Conservation (phyloP, 1,140 invertebrate species). For the Vanessa atalanta region DNA sequence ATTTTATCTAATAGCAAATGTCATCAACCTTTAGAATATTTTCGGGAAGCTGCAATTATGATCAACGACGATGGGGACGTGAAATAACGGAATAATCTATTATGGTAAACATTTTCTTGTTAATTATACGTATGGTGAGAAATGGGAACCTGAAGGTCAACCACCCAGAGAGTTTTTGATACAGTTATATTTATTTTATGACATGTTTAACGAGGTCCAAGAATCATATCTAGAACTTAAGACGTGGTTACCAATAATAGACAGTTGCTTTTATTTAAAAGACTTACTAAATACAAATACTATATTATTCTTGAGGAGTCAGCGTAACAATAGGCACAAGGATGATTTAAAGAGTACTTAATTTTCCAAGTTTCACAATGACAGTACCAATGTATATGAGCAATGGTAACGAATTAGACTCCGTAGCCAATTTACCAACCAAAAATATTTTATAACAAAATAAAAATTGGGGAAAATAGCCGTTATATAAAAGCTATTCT, state of each 20-base stretch:
- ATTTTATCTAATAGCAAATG: slow-evolving; percentile 28
- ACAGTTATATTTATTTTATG: slow-evolving; percentile 24
- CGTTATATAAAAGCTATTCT: too few species aligned
- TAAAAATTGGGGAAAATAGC: too few species aligned
- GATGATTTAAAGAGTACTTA: too few species aligned
- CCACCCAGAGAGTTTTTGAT: slow-evolving; percentile 19
- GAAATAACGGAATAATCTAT: slow-evolving; percentile 11
- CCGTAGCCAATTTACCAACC: too few species aligned
- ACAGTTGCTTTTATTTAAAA: too few species aligned
- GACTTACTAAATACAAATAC: too few species aligned
- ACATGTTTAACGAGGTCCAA: slow-evolving; percentile 13
- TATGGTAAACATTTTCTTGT: slow-evolving; percentile 21
- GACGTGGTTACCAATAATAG: background rate
- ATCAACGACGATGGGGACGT: background rate
- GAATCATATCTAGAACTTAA: slow-evolving; percentile 11
- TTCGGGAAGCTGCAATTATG: slow-evolving; percentile 24
- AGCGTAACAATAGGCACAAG: too few species aligned
- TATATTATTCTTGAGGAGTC: too few species aligned
- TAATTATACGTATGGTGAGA: slow-evolving; percentile 27
- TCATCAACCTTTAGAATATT: slow-evolving; percentile 31
- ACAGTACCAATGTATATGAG: too few species aligned
- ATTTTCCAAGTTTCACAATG: too few species aligned
- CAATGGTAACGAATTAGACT: too few species aligned
- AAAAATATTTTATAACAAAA: too few species aligned
- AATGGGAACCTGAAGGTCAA: slow-evolving; percentile 25